Base-by-base conservation (phyloP, 1,140 invertebrate species). In the Trichonephila clavata region DNA sequence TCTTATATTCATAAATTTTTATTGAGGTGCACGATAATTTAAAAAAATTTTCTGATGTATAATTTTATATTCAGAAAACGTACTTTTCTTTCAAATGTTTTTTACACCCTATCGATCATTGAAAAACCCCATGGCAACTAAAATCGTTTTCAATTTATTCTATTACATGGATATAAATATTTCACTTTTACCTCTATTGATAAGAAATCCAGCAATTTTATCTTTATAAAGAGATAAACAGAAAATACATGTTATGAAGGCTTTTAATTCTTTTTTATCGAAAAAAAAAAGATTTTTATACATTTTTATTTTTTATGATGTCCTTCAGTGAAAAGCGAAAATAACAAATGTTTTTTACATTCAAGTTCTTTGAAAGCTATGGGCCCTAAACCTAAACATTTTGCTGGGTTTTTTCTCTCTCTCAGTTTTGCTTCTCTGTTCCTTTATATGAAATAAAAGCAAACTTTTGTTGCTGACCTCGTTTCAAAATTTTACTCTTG, bases 401-500 rank as follows among this genome's bases (percentile, higher is more conserved):
- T 86, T 61, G 21, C 13, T 61, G 27, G 4, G 57, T 16, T 86
- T 18, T 61, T 86, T 81, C 16, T 16, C 68, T 81, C 16, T 16
- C 68, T 71, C 27, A 16, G 43, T 20, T 68, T 21, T 65, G 24
- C 57, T 88, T 68, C 16, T 88, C 13, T 65, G 32, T 39, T 39
- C 2, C 32, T 39, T 39, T 39, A 39, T 88, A 50, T 39, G 43
- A 88, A 88, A 88, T 88, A 68, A 88, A 61, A 88, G 50, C 57
- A n/a, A 50, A 43, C 86, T 88, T 68, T 88, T 50, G 57, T 88
- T 88, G 63, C 86, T 88, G 86, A 65, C 86, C 60, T 88, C 86
- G 20, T 88, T 88, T 65, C 50, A 88, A 20, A 88, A 43, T 65
- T 88, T 65, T n/a, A 39, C 80, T 83, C 27, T 71, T 71, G 80